Conservation (phyloP, 2,888 invertebrate species). For the Cephus pulcher region DNA sequence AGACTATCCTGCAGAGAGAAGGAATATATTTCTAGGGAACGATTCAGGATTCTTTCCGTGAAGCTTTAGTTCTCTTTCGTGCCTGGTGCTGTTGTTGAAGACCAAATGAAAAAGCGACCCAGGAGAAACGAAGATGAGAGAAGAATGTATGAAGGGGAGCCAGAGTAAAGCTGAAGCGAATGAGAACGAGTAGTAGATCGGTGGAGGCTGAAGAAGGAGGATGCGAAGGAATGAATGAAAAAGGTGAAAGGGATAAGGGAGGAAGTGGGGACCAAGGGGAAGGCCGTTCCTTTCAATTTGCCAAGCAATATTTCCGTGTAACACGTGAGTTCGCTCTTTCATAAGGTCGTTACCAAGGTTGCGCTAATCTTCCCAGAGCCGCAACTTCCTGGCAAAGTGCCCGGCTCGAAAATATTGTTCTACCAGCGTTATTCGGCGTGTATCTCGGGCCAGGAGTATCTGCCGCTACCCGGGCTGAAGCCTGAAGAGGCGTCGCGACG, state of each 20-base stretch:
- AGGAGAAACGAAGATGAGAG: not conserved
- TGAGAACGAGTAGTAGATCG: not conserved
- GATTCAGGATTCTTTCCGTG: not conserved
- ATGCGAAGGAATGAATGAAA: slow-evolving; percentile 35
- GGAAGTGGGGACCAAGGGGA: slow-evolving; percentile 15
- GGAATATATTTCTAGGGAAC: not conserved
- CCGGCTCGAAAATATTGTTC: slow-evolving; percentile 50
- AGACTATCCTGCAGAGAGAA: not conserved
- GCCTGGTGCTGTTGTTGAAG: not conserved
- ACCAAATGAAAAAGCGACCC: not conserved
- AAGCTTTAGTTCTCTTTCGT: not conserved
- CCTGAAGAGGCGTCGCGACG: not conserved
- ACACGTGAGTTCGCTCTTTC: slow-evolving; percentile 49
- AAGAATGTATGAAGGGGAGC: not conserved
- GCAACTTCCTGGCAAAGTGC: slow-evolving; percentile 52
- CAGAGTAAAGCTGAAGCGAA: not conserved
- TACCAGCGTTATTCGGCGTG: slow-evolving; percentile 43
- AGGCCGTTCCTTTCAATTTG: slow-evolving; percentile 53
- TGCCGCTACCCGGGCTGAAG: not conserved
- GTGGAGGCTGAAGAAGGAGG: slow-evolving; percentile 36
- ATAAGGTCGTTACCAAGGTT: slow-evolving; percentile 55
- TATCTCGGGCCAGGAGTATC: slow-evolving; percentile 28
- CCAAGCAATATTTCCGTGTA: slow-evolving; percentile 51
- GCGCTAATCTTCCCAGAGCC: slow-evolving; percentile 55
- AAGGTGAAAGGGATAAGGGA: slow-evolving; percentile 35